Evolutionary conservation across 1,140 invertebrate species (phyloP), one percentile per base, ranked within the genome.

Genomic region (Drosophila fuyamai): DNA sequence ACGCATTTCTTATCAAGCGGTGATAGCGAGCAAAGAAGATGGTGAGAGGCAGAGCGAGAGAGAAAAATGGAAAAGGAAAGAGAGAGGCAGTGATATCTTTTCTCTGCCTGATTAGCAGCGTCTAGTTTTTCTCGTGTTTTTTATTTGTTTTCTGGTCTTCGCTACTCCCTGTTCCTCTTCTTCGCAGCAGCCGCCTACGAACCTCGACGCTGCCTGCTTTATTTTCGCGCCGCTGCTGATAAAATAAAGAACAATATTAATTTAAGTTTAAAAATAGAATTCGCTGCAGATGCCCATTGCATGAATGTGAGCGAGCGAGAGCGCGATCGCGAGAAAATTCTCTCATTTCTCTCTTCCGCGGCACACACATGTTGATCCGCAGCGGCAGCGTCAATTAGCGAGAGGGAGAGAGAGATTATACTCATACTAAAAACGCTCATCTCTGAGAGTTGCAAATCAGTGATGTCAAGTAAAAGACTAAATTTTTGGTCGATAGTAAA

Each of bases 221-320:
- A 86, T 86, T 81, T 81, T 86, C 75, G 82, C 82, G 79, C 76
- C 78, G 83, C 67, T 72, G 82, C 82, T 88, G 83, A 88, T 88
- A 88, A 88, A 88, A 88, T 88, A 88, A 88, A 88, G 83, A 88
- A 88, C 83, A 88, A 88, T 88, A 88, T 88, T 88, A 88, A 88
- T 89, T 88, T 88, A 88, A 88, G 83, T 88, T 88, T 88, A 88
- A 89, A 88, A 88, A 88, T 88, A 88, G 83, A 88, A 73, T 83
- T 88, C 54, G 76, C 84, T 80, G 83, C 83, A 88, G 83, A 88
- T 88, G 83, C 83, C 77, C 78, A 75, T 79, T 83, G 79, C 77
- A 81, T 84, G 77, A 70, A 80, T 79, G 65, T 77, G 63, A 60
- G 60, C 44, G 63, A 53, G 53, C 68, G 74, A 70, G 61, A 76